phyloP scores from a whole-genome alignment of 2,888 invertebrate genomes.

The Folsomia manolachei region DNA sequence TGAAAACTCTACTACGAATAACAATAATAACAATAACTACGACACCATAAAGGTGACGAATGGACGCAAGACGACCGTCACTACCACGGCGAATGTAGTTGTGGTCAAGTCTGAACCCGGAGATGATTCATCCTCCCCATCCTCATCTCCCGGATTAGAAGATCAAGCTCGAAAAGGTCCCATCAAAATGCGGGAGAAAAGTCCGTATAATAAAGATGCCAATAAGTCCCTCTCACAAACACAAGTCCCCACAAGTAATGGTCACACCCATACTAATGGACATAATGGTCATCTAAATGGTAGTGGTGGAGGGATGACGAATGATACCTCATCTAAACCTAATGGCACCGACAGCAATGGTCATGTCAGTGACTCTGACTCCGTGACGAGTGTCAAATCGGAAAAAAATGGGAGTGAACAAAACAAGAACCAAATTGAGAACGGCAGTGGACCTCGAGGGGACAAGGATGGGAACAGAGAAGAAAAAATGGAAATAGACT shows the following conservation, averaged over 20 bases:
- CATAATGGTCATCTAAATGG: neutral
- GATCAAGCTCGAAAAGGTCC: conserved; percentile 11
- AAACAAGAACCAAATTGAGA: conserved; percentile 35
- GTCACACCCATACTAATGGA: neutral
- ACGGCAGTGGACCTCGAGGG: conserved; percentile 33
- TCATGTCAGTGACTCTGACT: conserved; percentile 38
- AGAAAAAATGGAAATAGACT: conserved; percentile 14
- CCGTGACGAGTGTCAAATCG: conserved; percentile 39
- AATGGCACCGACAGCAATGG: conserved; percentile 2
- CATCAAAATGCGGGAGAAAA: conserved; percentile 8
- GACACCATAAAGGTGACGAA: conserved; percentile 25
- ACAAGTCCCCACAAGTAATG: neutral
- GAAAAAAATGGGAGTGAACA: conserved; percentile 28
- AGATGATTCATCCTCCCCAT: conserved; percentile 26
- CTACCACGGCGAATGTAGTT: conserved; percentile 37
- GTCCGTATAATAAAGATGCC: neutral
- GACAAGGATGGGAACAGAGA: conserved; percentile 13
- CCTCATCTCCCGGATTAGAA: conserved; percentile 15
- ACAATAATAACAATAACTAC: conserved; percentile 36
- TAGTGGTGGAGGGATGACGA: no score
- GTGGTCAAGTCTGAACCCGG: conserved; percentile 44
- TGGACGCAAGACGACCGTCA: conserved; percentile 31
- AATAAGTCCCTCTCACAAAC: no score
- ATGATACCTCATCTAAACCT: conserved; percentile 25
- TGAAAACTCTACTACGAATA: conserved; percentile 26